A percentile compares a stretch with the other conserved stretches of the same genome.
These are phyloP conservation scores for Crocallis elinguaria DNA, from an alignment of 2,888 invertebrate genomes.

Conservation along the genomic window DNA sequence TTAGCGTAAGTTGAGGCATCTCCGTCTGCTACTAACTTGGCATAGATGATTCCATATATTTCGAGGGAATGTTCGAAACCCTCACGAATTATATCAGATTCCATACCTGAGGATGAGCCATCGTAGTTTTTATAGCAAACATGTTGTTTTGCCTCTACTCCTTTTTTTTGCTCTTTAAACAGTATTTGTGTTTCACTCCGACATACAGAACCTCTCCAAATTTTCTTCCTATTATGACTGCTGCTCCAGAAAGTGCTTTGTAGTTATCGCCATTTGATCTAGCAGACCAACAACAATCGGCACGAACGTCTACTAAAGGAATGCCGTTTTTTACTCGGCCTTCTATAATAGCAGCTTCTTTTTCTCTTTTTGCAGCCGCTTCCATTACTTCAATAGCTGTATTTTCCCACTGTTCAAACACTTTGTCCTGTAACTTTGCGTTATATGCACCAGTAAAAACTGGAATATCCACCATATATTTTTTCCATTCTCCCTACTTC, in stretches of 20 bases:
- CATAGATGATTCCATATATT: conserved; percentile 45
- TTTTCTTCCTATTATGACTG: conserved; percentile 28
- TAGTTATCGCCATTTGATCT: conserved; percentile 32
- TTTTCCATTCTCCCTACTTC: no score
- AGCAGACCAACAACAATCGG: conserved; percentile 29
- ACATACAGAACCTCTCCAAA: neutral
- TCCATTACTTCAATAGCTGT: conserved; percentile 25
- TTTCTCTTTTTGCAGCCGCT: conserved; percentile 24
- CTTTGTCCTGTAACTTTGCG: conserved; percentile 9
- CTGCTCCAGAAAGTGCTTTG: conserved; percentile 30
- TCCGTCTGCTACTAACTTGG: conserved; percentile 51
- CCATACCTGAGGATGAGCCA: conserved; percentile 51
- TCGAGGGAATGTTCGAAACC: conserved; percentile 43
- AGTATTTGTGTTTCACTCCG: no score
- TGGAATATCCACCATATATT: conserved; percentile 9
- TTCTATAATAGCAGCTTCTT: conserved; percentile 23
- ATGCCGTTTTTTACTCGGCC: conserved; percentile 25
- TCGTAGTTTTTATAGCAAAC: conserved; percentile 39
- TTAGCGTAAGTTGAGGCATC: conserved; percentile 49
- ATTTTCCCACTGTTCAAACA: conserved; percentile 23
- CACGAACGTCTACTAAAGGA: conserved; percentile 24
- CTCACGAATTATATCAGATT: conserved; percentile 49
- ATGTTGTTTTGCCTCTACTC: no score
- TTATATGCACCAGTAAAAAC: conserved; percentile 5
- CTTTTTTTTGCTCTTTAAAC: conserved; percentile 28